A percentile compares a stretch with the other conserved stretches of the same genome.
These are phyloP conservation scores for Sphaerophoria taeniata DNA, from an alignment of 2,888 invertebrate species.

Conservation along the genomic window DNA sequence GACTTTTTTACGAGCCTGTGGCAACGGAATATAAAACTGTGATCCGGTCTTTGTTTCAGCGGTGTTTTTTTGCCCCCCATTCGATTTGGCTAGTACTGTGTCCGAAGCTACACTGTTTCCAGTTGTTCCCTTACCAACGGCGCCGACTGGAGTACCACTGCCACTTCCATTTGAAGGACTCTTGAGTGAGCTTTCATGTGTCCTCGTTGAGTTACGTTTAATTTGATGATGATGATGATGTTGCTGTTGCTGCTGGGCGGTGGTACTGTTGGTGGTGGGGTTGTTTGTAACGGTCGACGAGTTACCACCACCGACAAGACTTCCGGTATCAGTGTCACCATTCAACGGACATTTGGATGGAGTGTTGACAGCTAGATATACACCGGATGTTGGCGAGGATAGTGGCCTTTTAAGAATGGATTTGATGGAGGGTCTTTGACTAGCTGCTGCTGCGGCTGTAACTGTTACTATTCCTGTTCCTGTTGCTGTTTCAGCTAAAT, in stretches of 20 bases:
- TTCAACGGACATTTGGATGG: constrained; percentile 78
- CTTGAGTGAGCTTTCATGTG: constrained; percentile 55
- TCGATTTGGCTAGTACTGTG: constrained; percentile 60
- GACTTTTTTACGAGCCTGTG: constrained; percentile 86
- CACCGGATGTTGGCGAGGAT: constrained; percentile 78
- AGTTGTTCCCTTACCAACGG: constrained; percentile 35
- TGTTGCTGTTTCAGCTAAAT: constrained; percentile 36
- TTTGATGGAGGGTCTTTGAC: constrained; percentile 82
- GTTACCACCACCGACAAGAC: constrained; percentile 38
- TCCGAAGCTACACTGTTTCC: constrained; percentile 45
- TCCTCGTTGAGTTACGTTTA: constrained; percentile 69
- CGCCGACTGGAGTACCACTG: constrained; percentile 36
- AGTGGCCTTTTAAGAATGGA: constrained; percentile 85
- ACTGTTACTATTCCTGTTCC: not conserved
- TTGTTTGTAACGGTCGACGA: constrained; percentile 29
- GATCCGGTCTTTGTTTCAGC: constrained; percentile 80
- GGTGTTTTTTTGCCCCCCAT: constrained; percentile 60
- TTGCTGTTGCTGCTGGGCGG: constrained; percentile 27
- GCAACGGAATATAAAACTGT: constrained; percentile 87
- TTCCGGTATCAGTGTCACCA: constrained; percentile 81
- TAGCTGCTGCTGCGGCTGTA: constrained; percentile 43
- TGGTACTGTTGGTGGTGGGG: constrained; percentile 46
- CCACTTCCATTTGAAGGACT: constrained; percentile 47
- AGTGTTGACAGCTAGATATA: constrained; percentile 46
- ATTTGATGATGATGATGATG: constrained; percentile 65